Evolutionary conservation across 2,797 vertebrate species (phyloP).

Genomic region (Odontamblyopus rebecca): DNA sequence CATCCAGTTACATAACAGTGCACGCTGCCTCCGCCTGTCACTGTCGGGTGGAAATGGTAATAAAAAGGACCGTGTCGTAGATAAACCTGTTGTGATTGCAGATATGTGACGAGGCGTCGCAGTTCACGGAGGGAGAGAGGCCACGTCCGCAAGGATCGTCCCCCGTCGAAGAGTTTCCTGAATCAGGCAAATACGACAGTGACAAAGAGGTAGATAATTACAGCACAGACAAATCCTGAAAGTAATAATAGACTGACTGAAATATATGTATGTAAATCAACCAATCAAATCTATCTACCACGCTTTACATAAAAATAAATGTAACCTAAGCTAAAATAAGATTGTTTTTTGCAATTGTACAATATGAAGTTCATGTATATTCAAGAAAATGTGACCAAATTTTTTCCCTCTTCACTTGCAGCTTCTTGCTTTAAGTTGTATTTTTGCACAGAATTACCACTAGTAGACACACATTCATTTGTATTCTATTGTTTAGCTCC

Average conservation of each 20-base stretch:
- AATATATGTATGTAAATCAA: too few relatives aligned
- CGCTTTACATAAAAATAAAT: too few relatives aligned
- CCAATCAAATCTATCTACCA: too few relatives aligned
- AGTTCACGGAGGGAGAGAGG: slow-evolving; percentile 83
- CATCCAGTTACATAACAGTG: not conserved
- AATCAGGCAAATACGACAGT: slow-evolving; percentile 74
- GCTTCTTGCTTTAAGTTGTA: too few relatives aligned
- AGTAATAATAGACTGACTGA: not conserved
- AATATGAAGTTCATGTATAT: too few relatives aligned
- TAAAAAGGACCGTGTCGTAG: not conserved
- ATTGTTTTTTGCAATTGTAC: too few relatives aligned
- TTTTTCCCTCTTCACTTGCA: too few relatives aligned
- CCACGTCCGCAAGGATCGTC: slow-evolving; percentile 97
- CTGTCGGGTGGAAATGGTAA: not conserved
- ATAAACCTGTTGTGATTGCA: slow-evolving; percentile 47
- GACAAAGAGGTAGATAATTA: slow-evolving; percentile 76
- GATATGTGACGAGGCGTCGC: slow-evolving; percentile 83
- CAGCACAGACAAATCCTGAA: not conserved
- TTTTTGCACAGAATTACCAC: too few relatives aligned
- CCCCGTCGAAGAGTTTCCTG: slow-evolving; percentile 89
- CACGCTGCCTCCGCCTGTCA: not conserved
- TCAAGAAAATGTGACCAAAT: too few relatives aligned
- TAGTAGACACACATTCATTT: not conserved
- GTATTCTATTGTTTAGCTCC: not conserved
- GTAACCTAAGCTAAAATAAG: too few relatives aligned